Evolutionary conservation across 2,113 vertebrate species (phyloP), one percentile per base, ranked within the genome.

Genomic region (Coracopsis vasa): DNA sequence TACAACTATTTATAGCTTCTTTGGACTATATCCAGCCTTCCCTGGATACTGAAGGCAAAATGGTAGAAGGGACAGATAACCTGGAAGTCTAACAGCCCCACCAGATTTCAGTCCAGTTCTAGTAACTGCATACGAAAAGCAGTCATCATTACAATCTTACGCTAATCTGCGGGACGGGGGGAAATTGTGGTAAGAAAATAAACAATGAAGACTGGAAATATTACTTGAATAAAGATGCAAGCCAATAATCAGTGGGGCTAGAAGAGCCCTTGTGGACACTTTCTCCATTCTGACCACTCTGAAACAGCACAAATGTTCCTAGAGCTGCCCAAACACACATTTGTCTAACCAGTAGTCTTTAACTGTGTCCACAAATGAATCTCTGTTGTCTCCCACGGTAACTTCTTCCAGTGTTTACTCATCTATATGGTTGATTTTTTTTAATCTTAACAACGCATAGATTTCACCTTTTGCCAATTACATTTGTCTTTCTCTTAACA

Each of bases 341-440:
- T 62, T 72, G 44, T 27, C 73, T 60, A 53, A 14, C 2, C 29
- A 39, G 29, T 1, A 56, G 54, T 50, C 37, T 44, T 19, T 61
- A 35, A 8, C 11, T 5, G 7, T 7, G 18, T 31, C 35, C 35
- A 45, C 3, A 8, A 31, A 24, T 2, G 1, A 13, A 47, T 31
- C 28, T 15, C 42, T 35, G 1, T 1, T 1, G 28, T 48, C 42
- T 77, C 39, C 33, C 35, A 33, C 4, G 14, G 29, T 17, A 42
- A 45, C 16, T 44, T 73, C 24, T 17, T 60, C 47, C 35, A 37
- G n/a, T 4, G 41, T 70, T 37, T 14, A 24, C 21, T 41, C 39
- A 54, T 6, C 44, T 8, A 1, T 35, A 9, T 5, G 25, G 5
- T 3, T 41, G 9, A 11, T 4, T 5, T 13, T n/a, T 66, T 44